Evolutionary conservation across 1,140 invertebrate genomes (phyloP), one percentile per base, ranked within the genome.

Genomic region (Micrasema longulum): DNA sequence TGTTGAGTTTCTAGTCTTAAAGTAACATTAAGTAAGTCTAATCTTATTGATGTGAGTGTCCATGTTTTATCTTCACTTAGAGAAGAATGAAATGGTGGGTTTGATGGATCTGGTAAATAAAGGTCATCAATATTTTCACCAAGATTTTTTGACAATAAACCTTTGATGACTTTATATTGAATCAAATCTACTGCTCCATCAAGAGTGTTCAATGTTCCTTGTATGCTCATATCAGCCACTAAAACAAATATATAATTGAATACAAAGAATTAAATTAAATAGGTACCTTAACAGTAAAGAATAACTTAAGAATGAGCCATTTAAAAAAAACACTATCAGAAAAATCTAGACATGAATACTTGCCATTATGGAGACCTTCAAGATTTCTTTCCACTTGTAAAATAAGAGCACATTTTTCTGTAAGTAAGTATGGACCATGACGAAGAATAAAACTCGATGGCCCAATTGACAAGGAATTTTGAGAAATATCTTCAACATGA

Each of bases 71-170:
- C 72, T 68, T 76, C 74, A 11, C 26, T 60, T 2, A 23, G 18
- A 1, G 35, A 41, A 26, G 67, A 50, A 23, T 41, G 38, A 11
- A 53, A 53, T 14, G 57, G 52, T 12, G 31, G 18, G 35, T 57
- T 65, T 53, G 52, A 47, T 2, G 38, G 23, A 10, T 71, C 63
- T 11, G 63, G 47, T 7, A 65, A 72, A 63, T 83, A 84, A 73
- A 89, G 83, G 76, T 95, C 92, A 69, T 93, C 92, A 11, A 97
- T 83, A 71, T 89, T 89, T 82, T 99, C 97, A 12, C 95, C 96
- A 45, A 99, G 90, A 85, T 99, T 99, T 79, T 95, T 93, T 0
- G 91, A 89, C 0, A 99, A 83, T 18, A 99, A 85, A 20, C 96
- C 96, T 53, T 94, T 88, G 16, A 99, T 90, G 9, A 98, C 81